A percentile compares a stretch with the other conserved stretches of the same genome.
Conservation (phyloP, 2,797 vertebrate genomes). For the Esox masquinongy region DNA sequence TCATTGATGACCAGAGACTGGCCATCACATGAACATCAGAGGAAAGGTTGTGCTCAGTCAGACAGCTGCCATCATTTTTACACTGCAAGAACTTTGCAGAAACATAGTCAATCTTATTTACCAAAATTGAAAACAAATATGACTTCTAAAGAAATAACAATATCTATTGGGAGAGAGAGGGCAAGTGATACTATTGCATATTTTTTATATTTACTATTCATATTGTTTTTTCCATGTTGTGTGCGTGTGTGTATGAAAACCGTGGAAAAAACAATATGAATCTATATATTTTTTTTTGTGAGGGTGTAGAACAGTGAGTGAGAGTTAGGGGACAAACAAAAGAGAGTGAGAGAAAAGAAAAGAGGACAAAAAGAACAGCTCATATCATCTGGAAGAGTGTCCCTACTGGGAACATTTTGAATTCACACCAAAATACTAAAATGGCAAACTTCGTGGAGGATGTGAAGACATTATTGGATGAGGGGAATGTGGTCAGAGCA, state of each 20-base stretch:
- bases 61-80: neutral
- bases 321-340: neutral
- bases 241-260: too few relatives aligned
- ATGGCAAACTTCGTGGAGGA: neutral
- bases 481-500: neutral
- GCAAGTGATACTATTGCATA: too few relatives aligned
- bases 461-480: neutral
- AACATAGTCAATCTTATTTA: neutral
- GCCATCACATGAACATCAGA: neutral
- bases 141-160: neutral
- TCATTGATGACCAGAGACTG: neutral
- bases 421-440: neutral
- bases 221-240: too few relatives aligned
- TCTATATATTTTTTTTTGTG: too few relatives aligned
- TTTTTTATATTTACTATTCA: too few relatives aligned
- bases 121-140: neutral
- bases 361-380: neutral
- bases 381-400: neutral
- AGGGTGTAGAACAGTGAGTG: neutral
- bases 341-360: neutral
- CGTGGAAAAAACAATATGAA: too few relatives aligned
- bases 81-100: neutral
- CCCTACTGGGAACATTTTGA: neutral
- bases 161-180: constrained; percentile 1
- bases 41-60: neutral